These are phyloP conservation scores for Chondrilla cf. caribensis DNA, from an alignment of 37 sponge, comb jelly and placozoan species.

Conservation along the genomic window DNA sequence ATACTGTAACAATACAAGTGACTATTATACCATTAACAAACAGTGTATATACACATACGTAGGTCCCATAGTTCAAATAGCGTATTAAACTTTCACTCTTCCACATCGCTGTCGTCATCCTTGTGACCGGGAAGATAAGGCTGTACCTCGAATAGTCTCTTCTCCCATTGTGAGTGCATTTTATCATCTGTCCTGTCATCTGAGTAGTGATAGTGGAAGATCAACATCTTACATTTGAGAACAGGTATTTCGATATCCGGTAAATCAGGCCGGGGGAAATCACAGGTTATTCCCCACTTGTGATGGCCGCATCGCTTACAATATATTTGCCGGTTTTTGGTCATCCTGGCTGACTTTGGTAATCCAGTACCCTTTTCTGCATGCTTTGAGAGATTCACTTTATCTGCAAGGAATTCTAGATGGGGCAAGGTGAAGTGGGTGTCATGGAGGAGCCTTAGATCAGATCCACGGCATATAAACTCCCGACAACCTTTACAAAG, in stretches of 20 bases:
- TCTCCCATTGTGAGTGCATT: not conserved
- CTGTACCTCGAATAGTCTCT: not conserved
- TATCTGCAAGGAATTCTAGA: not conserved
- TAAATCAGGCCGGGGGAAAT: not conserved
- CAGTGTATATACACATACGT: too few species aligned
- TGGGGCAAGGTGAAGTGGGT: not conserved
- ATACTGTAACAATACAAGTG: too few species aligned
- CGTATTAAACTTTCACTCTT: too few species aligned
- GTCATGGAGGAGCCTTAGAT: not conserved
- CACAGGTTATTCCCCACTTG: not conserved
- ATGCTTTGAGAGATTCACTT: not conserved
- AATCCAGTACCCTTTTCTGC: not conserved
- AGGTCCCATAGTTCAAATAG: too few species aligned
- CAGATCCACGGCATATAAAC: not conserved
- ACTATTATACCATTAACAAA: too few species aligned
- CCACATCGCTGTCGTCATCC: too few species aligned
- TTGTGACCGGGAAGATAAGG: not conserved
- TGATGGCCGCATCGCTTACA: not conserved
- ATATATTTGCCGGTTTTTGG: not conserved
- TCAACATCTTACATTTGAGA: not conserved
- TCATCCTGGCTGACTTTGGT: not conserved
- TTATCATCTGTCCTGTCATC: not conserved
- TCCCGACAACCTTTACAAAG: conserved; percentile 3
- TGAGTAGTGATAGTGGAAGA: not conserved
- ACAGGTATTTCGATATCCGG: not conserved